Conservation (phyloP, 2,113 vertebrate species). For the Ochotona curzoniae region DNA sequence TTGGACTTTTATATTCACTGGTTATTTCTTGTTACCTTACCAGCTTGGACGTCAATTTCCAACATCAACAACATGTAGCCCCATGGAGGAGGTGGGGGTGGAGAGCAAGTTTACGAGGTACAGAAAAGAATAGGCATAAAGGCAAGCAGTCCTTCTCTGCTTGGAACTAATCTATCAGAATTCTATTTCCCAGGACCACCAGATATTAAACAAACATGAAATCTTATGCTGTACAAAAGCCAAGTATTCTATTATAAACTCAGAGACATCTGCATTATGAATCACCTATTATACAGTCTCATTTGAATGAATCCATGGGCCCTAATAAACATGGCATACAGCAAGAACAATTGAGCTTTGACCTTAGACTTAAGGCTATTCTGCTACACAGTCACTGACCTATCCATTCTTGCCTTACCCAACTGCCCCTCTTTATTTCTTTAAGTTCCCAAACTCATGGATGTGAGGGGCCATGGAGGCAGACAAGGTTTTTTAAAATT, state of each 20-base stretch:
- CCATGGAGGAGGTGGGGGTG: not conserved
- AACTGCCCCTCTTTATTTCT: not conserved
- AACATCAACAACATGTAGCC: not conserved
- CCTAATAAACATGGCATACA: not conserved
- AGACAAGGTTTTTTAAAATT: not conserved
- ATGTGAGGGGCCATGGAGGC: not conserved
- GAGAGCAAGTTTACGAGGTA: not conserved
- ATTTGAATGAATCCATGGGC: not conserved
- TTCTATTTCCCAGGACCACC: not conserved
- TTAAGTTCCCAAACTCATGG: not conserved
- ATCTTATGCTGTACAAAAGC: not conserved
- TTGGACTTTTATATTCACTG: slow-evolving; percentile 11
- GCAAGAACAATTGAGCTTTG: not conserved
- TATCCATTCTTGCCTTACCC: not conserved
- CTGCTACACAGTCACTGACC: not conserved
- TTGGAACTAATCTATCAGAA: not conserved
- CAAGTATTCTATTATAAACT: not conserved
- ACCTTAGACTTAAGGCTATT: not conserved
- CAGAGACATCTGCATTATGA: not conserved
- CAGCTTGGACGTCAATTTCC: not conserved
- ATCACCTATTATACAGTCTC: not conserved
- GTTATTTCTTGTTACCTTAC: not conserved
- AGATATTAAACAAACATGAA: slow-evolving; percentile 11
- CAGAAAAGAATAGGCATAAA: not conserved
- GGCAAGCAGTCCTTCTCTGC: not conserved